A percentile compares a stretch with the other conserved stretches of the same genome.
Conservation (phyloP, 2,113 vertebrate species). For the Vidua macroura region DNA sequence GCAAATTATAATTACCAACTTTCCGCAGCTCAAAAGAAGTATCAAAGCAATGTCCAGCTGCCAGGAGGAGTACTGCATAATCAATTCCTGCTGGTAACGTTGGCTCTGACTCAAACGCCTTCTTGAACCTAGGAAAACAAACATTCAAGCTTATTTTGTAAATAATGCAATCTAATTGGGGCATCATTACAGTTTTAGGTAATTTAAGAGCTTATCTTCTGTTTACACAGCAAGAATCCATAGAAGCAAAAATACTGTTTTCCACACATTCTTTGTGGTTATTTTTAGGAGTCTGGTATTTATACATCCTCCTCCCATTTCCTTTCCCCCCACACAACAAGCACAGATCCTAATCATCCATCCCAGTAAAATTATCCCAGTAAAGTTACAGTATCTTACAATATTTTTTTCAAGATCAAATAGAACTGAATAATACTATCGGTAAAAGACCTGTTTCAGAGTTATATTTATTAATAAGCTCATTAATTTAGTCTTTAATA, state of each 20-base stretch:
- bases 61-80: constrained; percentile 94
- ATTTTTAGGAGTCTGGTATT: constrained; percentile 59
- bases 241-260: constrained; percentile 63
- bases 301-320: constrained; percentile 24
- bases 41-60: constrained; percentile 94
- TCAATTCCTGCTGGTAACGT: constrained; percentile 97
- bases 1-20: constrained; percentile 87
- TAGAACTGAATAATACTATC: not conserved
- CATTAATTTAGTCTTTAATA: not conserved
- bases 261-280: constrained; percentile 43
- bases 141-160: constrained; percentile 63
- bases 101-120: constrained; percentile 96
- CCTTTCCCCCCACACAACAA: not conserved
- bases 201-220: constrained; percentile 56
- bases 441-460: not conserved
- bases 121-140: constrained; percentile 87
- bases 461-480: not conserved
- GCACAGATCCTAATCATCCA: not conserved
- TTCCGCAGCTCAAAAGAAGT: constrained; percentile 97
- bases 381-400: not conserved
- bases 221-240: constrained; percentile 59
- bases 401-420: not conserved
- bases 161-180: constrained; percentile 34
- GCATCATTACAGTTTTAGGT: constrained; percentile 1
- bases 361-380: not conserved